Percentiles rank a stretch among this genome's conserved stretches.
Conservation (phyloP, 37 sponge, comb jelly and placozoan genomes). For the Beroe ovata region DNA sequence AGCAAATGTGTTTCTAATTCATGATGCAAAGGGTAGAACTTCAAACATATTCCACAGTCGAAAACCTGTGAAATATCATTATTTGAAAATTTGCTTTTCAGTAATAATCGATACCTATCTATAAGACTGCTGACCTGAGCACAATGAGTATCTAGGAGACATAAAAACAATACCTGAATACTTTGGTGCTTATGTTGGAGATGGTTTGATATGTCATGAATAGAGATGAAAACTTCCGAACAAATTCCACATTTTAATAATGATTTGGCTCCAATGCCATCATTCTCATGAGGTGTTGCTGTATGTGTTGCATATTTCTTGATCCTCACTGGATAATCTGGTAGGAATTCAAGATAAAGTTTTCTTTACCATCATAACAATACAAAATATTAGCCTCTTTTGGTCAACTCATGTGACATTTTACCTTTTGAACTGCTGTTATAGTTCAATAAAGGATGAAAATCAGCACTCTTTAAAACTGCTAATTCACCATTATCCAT, state of each 20-base stretch:
- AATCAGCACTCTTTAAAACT: not conserved
- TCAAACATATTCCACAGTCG: conserved; percentile 21
- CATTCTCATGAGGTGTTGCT: no score
- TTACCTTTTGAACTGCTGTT: no score
- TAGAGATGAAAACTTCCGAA: conserved; percentile 25
- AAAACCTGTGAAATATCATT: conserved; percentile 40
- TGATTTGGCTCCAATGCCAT: no score
- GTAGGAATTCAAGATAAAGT: no score
- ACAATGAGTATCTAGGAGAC: not conserved
- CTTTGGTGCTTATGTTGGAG: not conserved
- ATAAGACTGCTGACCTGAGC: not conserved
- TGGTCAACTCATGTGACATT: no score
- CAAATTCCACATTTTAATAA: conserved; percentile 41
- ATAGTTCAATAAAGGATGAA: no score
- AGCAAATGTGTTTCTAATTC: conserved; percentile 38
- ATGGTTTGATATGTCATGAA: conserved; percentile 34
- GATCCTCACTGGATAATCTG: no score
- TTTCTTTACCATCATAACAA: no score
- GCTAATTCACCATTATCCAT: not conserved
- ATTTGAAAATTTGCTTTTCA: no score
- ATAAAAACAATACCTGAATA: conserved; percentile 5
- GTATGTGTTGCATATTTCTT: no score
- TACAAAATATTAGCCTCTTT: no score
- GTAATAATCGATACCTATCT: no score
- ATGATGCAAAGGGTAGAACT: conserved; percentile 25